Evolutionary conservation across 2,113 vertebrate species (phyloP).

Genomic region (Mohoua ochrocephala): DNA sequence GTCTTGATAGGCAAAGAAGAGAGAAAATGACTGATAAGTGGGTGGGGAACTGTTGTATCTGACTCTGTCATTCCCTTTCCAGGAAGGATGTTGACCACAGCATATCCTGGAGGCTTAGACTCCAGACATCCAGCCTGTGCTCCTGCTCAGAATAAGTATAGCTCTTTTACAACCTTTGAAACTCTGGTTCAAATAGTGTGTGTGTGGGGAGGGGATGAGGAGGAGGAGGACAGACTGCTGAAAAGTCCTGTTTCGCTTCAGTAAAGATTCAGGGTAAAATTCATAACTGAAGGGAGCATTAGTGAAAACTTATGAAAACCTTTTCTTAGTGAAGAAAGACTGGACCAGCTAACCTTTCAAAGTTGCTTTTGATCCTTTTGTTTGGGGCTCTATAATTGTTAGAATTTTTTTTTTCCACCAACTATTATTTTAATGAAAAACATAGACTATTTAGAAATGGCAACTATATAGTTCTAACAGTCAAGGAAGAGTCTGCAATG

Average conservation of each 20-base stretch:
- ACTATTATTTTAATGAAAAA: not conserved
- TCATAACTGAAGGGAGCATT: not conserved
- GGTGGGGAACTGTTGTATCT: not conserved
- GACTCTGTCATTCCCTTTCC: not conserved
- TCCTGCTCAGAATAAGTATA: not conserved
- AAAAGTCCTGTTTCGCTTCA: not conserved
- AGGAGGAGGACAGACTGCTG: not conserved
- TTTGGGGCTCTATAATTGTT: accelerated
- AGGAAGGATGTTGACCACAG: not conserved
- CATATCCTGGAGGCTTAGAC: not conserved
- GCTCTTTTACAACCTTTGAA: not conserved
- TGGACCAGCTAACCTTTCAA: not conserved
- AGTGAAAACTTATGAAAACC: not conserved
- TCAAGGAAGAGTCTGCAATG: not conserved
- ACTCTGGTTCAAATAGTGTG: not conserved
- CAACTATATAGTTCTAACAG: not conserved
- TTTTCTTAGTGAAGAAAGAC: not conserved
- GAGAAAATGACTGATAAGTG: not conserved
- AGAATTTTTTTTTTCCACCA: not conserved
- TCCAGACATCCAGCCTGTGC: not conserved
- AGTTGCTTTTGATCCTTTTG: not conserved
- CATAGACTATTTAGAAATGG: not conserved
- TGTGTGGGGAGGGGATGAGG: accelerated
- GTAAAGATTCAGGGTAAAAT: not conserved
- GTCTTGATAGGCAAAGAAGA: not conserved